phyloP scores from a whole-genome alignment of 2,797 vertebrate species.

The Perdix hodgsoniae region DNA sequence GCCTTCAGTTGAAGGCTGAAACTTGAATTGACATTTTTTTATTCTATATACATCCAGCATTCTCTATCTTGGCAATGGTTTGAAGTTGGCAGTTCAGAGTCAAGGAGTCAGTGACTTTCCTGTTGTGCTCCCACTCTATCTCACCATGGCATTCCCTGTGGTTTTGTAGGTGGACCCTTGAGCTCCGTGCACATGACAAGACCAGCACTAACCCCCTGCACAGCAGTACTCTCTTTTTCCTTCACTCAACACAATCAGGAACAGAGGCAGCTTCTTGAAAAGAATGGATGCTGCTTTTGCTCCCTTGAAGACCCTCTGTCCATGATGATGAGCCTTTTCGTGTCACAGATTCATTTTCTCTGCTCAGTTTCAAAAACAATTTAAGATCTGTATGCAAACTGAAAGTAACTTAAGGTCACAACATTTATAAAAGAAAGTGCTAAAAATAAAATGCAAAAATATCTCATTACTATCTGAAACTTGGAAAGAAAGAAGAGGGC shows the following conservation, averaged over 20 bases:
- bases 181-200: background rate
- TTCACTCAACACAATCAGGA: background rate
- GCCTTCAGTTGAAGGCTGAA: background rate
- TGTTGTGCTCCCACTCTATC: background rate
- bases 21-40: background rate
- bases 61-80: background rate
- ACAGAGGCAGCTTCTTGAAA: background rate
- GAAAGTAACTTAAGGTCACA: background rate
- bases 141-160: background rate
- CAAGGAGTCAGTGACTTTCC: background rate
- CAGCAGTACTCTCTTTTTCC: background rate
- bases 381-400: background rate
- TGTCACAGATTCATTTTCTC: background rate
- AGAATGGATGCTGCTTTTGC: background rate
- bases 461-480: background rate
- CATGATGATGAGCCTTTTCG: rapidly evolving
- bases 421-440: background rate
- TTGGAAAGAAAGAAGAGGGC: background rate
- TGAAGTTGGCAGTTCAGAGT: background rate
- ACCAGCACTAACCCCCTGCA: background rate
- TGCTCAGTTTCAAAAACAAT: background rate
- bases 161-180: background rate
- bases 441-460: background rate
- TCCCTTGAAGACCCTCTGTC: background rate
- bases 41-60: background rate